A percentile compares a stretch with the other conserved stretches of the same genome.
These are phyloP conservation scores for Pagetopsis macropterus DNA, from an alignment of 2,797 vertebrate species.

Conservation along the genomic window DNA sequence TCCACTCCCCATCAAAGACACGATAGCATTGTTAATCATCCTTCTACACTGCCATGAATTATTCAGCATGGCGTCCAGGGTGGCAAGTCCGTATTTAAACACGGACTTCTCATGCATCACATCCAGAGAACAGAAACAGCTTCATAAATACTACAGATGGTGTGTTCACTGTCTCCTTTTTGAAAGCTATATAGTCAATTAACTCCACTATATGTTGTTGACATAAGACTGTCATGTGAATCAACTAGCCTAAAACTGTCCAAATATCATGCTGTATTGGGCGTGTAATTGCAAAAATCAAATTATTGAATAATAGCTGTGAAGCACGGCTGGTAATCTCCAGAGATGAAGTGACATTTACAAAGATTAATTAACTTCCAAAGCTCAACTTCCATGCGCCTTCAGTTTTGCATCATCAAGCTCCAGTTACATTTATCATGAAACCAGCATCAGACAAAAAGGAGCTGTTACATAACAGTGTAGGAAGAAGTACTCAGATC, in stretches of 20 bases:
- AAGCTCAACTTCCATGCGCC: not conserved
- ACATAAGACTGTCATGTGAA: constrained; percentile 30
- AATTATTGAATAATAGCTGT: constrained; percentile 27
- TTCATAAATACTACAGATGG: constrained; percentile 33
- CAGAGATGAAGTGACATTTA: constrained; percentile 27
- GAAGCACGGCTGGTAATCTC: constrained; percentile 14
- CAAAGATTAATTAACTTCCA: constrained; percentile 18
- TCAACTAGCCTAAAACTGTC: constrained; percentile 27
- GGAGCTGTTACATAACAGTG: not conserved
- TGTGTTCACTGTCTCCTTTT: constrained; percentile 4
- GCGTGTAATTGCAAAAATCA: constrained; percentile 1
- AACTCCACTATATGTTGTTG: constrained; percentile 5
- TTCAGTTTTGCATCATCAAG: not conserved
- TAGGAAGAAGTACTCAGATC: no score
- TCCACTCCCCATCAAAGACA: constrained; percentile 40
- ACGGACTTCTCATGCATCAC: constrained; percentile 35
- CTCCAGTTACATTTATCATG: not conserved
- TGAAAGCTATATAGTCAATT: constrained; percentile 6
- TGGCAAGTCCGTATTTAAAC: constrained; percentile 46
- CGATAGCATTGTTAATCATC: constrained; percentile 49
- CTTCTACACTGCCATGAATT: constrained; percentile 48
- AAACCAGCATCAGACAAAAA: not conserved
- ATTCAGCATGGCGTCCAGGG: constrained; percentile 51
- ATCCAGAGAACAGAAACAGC: constrained; percentile 32
- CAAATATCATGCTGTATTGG: not conserved